A percentile compares a stretch with the other conserved stretches of the same genome.
Evolutionary conservation across 2,113 vertebrate species (phyloP).

Genomic region (Neopipo cinnamomea): DNA sequence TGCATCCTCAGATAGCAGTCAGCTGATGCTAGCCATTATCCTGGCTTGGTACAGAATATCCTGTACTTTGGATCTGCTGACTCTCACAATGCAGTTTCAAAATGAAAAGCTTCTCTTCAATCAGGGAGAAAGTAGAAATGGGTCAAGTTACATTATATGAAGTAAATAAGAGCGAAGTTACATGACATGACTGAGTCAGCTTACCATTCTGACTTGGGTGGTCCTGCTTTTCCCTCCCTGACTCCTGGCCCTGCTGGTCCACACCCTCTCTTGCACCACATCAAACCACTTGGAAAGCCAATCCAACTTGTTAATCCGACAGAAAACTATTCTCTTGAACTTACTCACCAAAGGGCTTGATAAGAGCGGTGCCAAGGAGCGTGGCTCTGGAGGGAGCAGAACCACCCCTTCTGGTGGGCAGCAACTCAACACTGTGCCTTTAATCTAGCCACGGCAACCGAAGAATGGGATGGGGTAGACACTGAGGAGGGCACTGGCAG

Average conservation of each 20-base stretch:
- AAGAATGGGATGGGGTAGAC: neutral
- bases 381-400: neutral
- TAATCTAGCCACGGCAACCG: neutral
- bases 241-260: neutral
- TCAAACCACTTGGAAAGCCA: neutral
- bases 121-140: neutral
- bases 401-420: neutral
- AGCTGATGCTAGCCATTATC: neutral
- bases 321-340: conserved; percentile 10
- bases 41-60: neutral
- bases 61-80: neutral
- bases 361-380: neutral
- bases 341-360: conserved; percentile 37
- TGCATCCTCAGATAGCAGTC: neutral
- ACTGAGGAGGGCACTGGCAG: neutral
- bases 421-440: neutral
- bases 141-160: neutral
- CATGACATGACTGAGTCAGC: neutral
- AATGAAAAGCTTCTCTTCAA: neutral
- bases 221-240: conserved; percentile 23
- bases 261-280: conserved; percentile 62
- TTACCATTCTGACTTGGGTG: neutral
- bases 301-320: conserved; percentile 42
- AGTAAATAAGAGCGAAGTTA: neutral
- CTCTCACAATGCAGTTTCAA: neutral